Conservation (phyloP, 2,113 vertebrate genomes). For the Charadrius vociferus region DNA sequence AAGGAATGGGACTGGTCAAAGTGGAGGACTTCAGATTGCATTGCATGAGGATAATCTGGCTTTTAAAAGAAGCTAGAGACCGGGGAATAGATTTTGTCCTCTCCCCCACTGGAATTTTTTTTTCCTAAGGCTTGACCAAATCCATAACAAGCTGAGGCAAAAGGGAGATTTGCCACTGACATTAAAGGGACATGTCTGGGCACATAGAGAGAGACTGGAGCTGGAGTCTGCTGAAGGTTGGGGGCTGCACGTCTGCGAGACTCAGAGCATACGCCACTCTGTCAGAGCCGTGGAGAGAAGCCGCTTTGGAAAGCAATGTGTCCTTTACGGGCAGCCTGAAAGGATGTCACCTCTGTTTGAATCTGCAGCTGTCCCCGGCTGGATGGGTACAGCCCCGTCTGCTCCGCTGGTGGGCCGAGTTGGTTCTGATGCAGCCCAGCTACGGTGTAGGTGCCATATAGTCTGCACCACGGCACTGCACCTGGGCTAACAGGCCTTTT, state of each 20-base stretch:
- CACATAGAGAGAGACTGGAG: neutral
- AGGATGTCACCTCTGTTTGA: neutral
- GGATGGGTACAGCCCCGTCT: neutral
- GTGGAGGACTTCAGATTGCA: neutral
- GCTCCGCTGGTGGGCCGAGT: neutral
- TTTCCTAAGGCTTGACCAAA: neutral
- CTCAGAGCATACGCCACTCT: neutral
- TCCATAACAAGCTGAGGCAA: neutral
- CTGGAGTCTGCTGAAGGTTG: neutral
- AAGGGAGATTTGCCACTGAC: neutral
- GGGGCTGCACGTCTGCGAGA: neutral
- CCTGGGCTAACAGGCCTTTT: neutral
- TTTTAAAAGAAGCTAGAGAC: neutral
- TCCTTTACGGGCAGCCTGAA: neutral
- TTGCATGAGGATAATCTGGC: neutral
- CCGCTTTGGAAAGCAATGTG: neutral
- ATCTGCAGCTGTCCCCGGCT: neutral
- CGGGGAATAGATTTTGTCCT: neutral
- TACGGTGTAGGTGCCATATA: fast-evolving
- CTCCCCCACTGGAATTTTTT: neutral
- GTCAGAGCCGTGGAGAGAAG: neutral
- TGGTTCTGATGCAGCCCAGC: neutral
- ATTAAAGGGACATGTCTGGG: neutral
- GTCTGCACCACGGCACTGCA: neutral
- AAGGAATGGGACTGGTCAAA: neutral